Conservation (phyloP, 2,888 invertebrate species). For the Euplexia lucipara region DNA sequence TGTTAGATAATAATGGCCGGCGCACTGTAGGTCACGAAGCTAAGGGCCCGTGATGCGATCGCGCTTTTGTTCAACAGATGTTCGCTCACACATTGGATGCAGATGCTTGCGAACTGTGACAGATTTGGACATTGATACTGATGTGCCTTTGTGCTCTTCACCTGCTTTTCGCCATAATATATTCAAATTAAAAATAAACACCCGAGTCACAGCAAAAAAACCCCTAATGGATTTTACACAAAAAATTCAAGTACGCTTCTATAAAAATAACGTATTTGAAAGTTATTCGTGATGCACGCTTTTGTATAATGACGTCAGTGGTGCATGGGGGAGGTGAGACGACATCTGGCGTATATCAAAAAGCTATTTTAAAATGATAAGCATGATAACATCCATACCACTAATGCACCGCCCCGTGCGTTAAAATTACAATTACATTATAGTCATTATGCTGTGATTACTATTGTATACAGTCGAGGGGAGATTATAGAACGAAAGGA, state of each 20-base stretch:
- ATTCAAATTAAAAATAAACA: slow-evolving; percentile 51
- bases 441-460: slow-evolving; percentile 84
- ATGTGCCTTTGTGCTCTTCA: slow-evolving; percentile 64
- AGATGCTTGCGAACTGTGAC: slow-evolving; percentile 81
- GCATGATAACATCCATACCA: slow-evolving; percentile 83
- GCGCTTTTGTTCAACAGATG: slow-evolving; percentile 82
- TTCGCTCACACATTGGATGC: slow-evolving; percentile 79
- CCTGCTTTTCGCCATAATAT: slow-evolving; percentile 56
- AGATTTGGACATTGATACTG: slow-evolving; percentile 73
- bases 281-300: slow-evolving; percentile 53
- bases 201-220: slow-evolving; percentile 13
- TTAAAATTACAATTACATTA: slow-evolving; percentile 87
- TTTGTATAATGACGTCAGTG: slow-evolving; percentile 60
- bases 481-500: slow-evolving; percentile 71
- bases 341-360: slow-evolving; percentile 86
- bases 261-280: slow-evolving; percentile 39
- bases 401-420: slow-evolving; percentile 84
- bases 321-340: slow-evolving; percentile 71
- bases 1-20: slow-evolving; percentile 78
- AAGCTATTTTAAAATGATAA: slow-evolving; percentile 86
- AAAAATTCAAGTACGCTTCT: slow-evolving; percentile 37
- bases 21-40: slow-evolving; percentile 78
- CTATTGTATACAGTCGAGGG: slow-evolving; percentile 71
- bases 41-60: slow-evolving; percentile 73
- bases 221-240: slow-evolving; percentile 29